phyloP scores from a whole-genome alignment of 2,888 invertebrate genomes.

The Mythimna loreyi region DNA sequence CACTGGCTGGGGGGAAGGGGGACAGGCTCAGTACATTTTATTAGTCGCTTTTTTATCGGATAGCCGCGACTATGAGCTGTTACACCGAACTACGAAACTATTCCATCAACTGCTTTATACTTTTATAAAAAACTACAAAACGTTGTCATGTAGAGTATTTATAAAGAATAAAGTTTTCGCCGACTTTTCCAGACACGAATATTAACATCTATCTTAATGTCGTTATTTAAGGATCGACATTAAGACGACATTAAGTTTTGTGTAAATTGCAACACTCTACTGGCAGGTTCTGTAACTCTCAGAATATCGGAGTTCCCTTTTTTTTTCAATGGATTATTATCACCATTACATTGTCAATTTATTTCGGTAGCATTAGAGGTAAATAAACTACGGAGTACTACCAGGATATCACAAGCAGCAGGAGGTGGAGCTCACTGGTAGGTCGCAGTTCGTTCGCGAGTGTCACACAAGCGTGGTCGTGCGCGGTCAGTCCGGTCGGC shows the following conservation, averaged over 20 bases:
- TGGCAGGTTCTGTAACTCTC: background rate
- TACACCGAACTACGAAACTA: constrained; percentile 24
- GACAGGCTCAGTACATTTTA: constrained; percentile 25
- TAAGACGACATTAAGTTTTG: too few relatives aligned
- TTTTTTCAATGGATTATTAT: background rate
- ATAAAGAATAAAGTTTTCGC: background rate
- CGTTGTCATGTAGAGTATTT: background rate
- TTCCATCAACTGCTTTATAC: background rate
- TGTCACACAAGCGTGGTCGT: background rate
- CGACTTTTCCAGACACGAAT: background rate
- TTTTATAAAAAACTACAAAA: background rate
- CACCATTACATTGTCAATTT: background rate
- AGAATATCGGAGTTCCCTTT: background rate
- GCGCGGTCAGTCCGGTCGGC: constrained; percentile 16
- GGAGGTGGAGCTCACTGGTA: background rate
- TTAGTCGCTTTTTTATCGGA: constrained; percentile 38
- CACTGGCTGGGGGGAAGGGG: background rate
- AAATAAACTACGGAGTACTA: too few relatives aligned
- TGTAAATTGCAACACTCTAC: constrained; percentile 3
- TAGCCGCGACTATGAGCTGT: constrained; percentile 25
- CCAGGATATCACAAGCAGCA: background rate
- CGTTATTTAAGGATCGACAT: too few relatives aligned
- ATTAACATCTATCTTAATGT: too few relatives aligned
- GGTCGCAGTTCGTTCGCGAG: constrained; percentile 1
- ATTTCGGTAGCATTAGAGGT: too few relatives aligned